Base-by-base conservation (phyloP, 1,140 invertebrate genomes). In the Drosophila seguyi region DNA sequence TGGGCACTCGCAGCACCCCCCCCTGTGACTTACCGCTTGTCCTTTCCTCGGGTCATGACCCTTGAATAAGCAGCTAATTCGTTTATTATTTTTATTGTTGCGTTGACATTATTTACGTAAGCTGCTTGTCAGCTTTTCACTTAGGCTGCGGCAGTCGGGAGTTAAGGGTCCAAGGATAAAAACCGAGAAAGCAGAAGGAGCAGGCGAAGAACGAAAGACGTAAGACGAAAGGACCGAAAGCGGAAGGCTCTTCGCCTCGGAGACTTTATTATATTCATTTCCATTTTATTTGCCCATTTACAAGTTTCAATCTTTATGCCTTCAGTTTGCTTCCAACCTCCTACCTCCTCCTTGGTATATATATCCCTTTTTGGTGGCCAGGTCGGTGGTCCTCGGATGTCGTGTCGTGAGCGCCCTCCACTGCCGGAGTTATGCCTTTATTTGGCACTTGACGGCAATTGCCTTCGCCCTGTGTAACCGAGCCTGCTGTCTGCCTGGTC, bases 31-130 rank as follows among this genome's bases (percentile, higher is more conserved):
- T 14, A 5, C 2, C 25, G 47, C 47, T 18, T 18, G 34, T 42
- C 34, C 42, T 63, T 63, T 39, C 53, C 63, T 45, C 57, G 67
- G 38, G 58, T 82, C 58, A 62, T 44, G 44, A 39, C 39, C 66
- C 61, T 66, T 80, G 80, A 77, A 90, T 81, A 81, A 85, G 85
- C 85, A 85, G 85, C 85, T 88, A 88, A 88, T 88, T 88, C 85
- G 85, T 88, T 88, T 88, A 88, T 88, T 88, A 88, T 90, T 88
- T 90, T 88, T 88, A 88, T 88, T 88, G 85, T 88, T 90, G 78
- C 85, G 81, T 85, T 88, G 85, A 88, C 85, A 88, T 88, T 88
- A 88, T 88, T 88, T 90, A 90, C 86, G 81, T 90, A 88, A 88
- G 85, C 85, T 85, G 87, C 84, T 88, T 90, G 84, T 88, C 84